A percentile compares a stretch with the other conserved stretches of the same genome.
These are phyloP conservation scores for Chaenodraco wilsoni DNA, from an alignment of 2,797 vertebrate species.

Conservation along the genomic window DNA sequence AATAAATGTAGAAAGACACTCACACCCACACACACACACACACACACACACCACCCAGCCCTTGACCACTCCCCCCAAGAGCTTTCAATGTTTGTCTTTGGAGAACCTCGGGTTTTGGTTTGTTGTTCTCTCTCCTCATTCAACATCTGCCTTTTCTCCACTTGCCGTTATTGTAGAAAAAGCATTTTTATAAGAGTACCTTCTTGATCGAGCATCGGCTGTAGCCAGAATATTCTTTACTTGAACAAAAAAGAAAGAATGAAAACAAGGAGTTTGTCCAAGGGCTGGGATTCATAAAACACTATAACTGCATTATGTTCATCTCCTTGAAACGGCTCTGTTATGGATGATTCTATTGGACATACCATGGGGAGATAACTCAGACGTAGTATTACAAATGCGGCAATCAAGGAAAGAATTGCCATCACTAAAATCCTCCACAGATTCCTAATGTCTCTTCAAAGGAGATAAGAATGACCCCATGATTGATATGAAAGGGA, in stretches of 20 bases:
- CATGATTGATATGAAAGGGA: constrained; percentile 32
- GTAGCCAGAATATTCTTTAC: constrained; percentile 37
- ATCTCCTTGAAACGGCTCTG: constrained; percentile 37
- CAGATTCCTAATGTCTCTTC: constrained; percentile 11
- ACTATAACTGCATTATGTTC: constrained; percentile 33
- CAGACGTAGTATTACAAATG: constrained; percentile 22
- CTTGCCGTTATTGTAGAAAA: constrained; percentile 63
- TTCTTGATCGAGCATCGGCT: constrained; percentile 29
- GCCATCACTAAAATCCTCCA: not conserved
- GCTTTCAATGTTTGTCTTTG: constrained; percentile 76
- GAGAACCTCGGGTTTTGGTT: constrained; percentile 75
- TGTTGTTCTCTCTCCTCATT: constrained; percentile 75
- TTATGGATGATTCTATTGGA: constrained; percentile 32
- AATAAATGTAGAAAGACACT: not conserved
- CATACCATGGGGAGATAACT: constrained; percentile 21
- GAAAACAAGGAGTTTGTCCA: constrained; percentile 7
- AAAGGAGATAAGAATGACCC: constrained; percentile 1
- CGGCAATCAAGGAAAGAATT: constrained; percentile 33
- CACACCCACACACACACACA: not conserved
- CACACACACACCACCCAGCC: constrained; percentile 31
- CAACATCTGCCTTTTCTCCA: constrained; percentile 73
- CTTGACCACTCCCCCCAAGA: constrained; percentile 54
- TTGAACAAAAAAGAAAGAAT: constrained; percentile 33
- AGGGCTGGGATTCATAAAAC: constrained; percentile 17
- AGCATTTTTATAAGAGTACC: constrained; percentile 45